Evolutionary conservation across 1,140 invertebrate genomes (phyloP), one percentile per base, ranked within the genome.

Genomic region (Globodera ellingtonae): DNA sequence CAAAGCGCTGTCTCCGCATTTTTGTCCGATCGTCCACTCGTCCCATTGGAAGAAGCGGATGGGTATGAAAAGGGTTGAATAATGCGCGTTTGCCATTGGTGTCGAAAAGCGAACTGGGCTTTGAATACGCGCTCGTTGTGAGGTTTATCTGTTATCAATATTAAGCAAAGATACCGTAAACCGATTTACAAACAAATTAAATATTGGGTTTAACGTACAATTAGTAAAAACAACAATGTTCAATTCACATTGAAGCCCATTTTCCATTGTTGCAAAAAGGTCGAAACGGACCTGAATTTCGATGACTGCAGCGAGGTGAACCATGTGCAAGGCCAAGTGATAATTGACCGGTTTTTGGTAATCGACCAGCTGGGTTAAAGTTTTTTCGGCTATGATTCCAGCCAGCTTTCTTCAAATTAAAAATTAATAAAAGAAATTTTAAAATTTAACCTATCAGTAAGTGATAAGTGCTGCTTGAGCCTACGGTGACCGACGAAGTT

Each of bases 301-400:
- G 15, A 86, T 71, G 21, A 66, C 56, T 44, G 69, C 73, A 47
- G 73, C 76, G 1, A 84, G 52, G 74, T 84, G 84, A 47, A 79
- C 50, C 69, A 86, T 84, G 65, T 84, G 85, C 44, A 84, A 9
- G 35, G 62, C 85, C 44, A 84, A 72, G 56, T 86, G 85, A 69
- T 84, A 86, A 70, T 86, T 84, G 10, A 84, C 78, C 0, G 76
- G 24, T 71, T 78, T 86, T 24, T 86, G 76, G 24, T 44, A 67
- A 15, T 50, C 70, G 7, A 82, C 85, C 24, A 84, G 44, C 59
- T 78, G 81, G 56, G 13, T 69, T 46, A 84, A 74, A 2, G 83
- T 83, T 47, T 81, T 59, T 18, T 81, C 35, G 24, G 9, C 44
- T n/a, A 79, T 4, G 21, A 5, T 65, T 75, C 62, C 73, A 72